phyloP scores from a whole-genome alignment of 2,113 vertebrate genomes.

The Gorsachius goisagi region DNA sequence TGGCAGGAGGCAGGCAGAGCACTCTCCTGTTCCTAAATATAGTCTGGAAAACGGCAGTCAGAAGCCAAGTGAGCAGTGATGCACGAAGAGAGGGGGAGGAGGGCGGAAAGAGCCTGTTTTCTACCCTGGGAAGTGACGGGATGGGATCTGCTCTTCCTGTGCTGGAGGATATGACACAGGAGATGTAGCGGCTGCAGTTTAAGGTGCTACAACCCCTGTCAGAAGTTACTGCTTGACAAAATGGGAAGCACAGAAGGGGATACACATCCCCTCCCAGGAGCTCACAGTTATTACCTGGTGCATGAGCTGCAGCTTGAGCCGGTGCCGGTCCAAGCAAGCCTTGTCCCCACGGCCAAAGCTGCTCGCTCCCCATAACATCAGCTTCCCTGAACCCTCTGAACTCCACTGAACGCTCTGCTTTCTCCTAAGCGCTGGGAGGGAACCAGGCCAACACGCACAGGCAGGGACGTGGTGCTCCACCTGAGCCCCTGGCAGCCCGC shows the following conservation, averaged over 20 bases:
- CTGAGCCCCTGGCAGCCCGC: background rate
- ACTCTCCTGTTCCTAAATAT: background rate
- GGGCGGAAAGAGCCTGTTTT: background rate
- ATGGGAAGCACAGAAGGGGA: background rate
- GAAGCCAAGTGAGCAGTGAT: background rate
- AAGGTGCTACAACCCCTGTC: background rate
- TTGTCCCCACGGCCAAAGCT: background rate
- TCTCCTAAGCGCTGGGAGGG: background rate
- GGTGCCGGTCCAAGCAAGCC: background rate
- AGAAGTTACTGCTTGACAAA: background rate
- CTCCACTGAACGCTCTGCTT: background rate
- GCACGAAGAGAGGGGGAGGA: background rate
- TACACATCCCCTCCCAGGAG: accelerated
- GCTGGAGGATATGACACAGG: background rate
- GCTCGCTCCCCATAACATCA: background rate
- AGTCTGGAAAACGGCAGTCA: background rate
- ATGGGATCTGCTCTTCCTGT: background rate
- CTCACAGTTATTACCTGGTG: background rate
- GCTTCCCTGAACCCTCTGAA: background rate
- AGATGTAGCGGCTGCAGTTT: background rate
- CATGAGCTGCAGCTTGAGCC: background rate
- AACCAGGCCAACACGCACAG: background rate
- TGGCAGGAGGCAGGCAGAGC: background rate
- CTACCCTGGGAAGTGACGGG: background rate
- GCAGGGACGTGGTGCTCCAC: background rate